A percentile compares a stretch with the other conserved stretches of the same genome.
These are phyloP conservation scores for Molossus molossus DNA, from an alignment of 2,797 vertebrate genomes.

Conservation along the genomic window DNA sequence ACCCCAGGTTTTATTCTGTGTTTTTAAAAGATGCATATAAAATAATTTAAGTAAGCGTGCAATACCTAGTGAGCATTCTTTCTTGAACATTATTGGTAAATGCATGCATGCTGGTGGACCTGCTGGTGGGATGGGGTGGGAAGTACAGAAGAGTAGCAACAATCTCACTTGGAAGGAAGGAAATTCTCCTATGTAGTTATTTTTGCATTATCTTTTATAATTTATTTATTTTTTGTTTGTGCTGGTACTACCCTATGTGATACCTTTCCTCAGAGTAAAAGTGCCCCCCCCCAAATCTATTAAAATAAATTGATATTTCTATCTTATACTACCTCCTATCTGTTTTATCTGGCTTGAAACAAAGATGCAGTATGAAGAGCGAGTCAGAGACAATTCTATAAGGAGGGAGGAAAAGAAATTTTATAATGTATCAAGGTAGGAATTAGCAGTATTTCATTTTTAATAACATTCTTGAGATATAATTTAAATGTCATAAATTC, in stretches of 20 bases:
- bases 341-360: not conserved
- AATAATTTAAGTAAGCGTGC: not conserved
- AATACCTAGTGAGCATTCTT: not conserved
- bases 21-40: not conserved
- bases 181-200: not conserved
- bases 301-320: conserved; percentile 28
- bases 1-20: not conserved
- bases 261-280: not conserved
- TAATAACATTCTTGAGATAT: not conserved
- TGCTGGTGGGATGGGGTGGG: not conserved
- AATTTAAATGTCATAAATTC: not conserved
- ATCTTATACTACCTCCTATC: not conserved
- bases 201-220: not conserved
- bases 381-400: not conserved
- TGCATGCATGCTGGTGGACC: not conserved
- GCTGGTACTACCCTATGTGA: not conserved
- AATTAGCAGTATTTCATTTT: conserved; percentile 3
- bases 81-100: not conserved
- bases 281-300: not conserved
- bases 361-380: not conserved
- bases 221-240: not conserved
- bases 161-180: not conserved
- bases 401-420: not conserved
- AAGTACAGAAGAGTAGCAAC: not conserved
- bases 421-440: not conserved